Conservation (phyloP, 2,888 invertebrate genomes). For the Bugula neritina region DNA sequence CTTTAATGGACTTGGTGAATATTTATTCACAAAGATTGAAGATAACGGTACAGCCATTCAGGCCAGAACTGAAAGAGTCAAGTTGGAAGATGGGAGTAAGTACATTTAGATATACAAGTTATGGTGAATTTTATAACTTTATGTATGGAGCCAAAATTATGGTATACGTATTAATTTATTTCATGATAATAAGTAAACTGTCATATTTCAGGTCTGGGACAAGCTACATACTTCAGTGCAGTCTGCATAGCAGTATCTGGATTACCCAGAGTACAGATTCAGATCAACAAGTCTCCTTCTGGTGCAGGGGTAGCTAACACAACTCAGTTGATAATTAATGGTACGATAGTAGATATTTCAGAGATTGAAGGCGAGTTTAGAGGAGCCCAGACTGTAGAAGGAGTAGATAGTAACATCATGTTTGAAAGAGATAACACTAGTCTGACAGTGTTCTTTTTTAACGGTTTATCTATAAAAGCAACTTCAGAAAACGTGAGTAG, state of each 20-base stretch:
- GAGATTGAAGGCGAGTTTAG: background rate
- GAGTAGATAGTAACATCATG: background rate
- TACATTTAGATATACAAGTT: background rate
- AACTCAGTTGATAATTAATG: background rate
- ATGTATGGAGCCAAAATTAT: no score
- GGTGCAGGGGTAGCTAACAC: background rate
- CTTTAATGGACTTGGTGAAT: constrained; percentile 24
- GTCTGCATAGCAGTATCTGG: background rate
- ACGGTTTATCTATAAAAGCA: background rate
- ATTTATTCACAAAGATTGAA: constrained; percentile 12
- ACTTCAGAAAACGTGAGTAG: background rate
- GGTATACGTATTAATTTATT: no score
- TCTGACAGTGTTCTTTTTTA: background rate
- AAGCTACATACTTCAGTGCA: constrained; percentile 17
- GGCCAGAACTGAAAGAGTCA: constrained; percentile 17
- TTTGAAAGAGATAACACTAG: background rate
- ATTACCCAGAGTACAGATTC: constrained; percentile 5
- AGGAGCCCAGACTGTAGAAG: background rate
- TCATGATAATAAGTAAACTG: no score
- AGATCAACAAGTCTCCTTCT: constrained; percentile 14
- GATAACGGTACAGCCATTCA: constrained; percentile 16
- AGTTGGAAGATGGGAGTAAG: constrained; percentile 8
- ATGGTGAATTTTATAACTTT: no score
- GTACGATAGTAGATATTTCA: background rate
- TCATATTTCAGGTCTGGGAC: background rate